These are phyloP conservation scores for Sipha maydis DNA, from an alignment of 2,888 invertebrate genomes.

Conservation along the genomic window DNA sequence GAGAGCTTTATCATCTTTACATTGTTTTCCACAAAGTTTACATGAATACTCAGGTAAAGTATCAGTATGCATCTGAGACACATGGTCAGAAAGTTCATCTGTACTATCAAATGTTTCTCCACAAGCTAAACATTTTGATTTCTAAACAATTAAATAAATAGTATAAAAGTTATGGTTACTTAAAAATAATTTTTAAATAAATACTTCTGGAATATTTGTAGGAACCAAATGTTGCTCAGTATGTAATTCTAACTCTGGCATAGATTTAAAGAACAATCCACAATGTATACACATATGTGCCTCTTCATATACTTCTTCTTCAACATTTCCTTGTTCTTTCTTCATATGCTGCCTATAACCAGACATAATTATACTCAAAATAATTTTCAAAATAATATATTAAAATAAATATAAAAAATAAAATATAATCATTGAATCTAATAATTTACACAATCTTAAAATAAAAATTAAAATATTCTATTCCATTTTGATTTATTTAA, in stretches of 20 bases:
- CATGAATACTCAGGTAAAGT: slow-evolving; percentile 76
- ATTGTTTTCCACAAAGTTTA: slow-evolving; percentile 75
- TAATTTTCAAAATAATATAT: not conserved
- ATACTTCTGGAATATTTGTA: slow-evolving; percentile 55
- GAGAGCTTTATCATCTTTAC: slow-evolving; percentile 76
- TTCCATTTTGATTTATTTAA: too few species aligned
- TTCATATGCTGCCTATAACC: slow-evolving; percentile 52
- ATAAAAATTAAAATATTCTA: not conserved
- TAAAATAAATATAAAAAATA: not conserved
- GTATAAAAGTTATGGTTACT: not conserved
- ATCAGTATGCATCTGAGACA: slow-evolving; percentile 72
- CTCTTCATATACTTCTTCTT: slow-evolving; percentile 57
- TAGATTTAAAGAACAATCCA: slow-evolving; percentile 58
- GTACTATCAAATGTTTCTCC: slow-evolving; percentile 75
- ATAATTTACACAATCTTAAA: not conserved
- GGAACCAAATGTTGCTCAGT: slow-evolving; percentile 52
- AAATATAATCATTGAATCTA: not conserved
- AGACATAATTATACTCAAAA: not conserved
- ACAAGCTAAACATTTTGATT: slow-evolving; percentile 72
- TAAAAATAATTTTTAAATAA: slow-evolving; percentile 39
- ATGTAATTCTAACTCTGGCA: slow-evolving; percentile 37
- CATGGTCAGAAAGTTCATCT: slow-evolving; percentile 74
- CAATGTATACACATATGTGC: slow-evolving; percentile 58
- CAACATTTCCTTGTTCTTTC: slow-evolving; percentile 48
- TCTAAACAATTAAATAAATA: slow-evolving; percentile 61